Conservation (phyloP, 53 echinoderm and acorn worm species). For the Mesocentrotus franciscanus region DNA sequence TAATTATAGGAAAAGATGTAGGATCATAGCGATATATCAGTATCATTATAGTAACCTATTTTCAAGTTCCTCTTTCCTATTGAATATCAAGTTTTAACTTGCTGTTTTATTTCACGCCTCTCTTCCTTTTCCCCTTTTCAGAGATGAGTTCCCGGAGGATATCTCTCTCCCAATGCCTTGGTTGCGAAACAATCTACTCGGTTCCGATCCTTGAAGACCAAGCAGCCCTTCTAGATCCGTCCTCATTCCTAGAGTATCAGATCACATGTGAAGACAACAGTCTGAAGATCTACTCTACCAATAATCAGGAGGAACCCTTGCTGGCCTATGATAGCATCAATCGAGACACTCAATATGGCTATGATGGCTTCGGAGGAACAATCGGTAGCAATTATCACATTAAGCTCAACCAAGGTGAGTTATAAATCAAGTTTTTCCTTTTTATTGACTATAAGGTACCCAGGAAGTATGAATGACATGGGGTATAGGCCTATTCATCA, state of each 20-base stretch:
- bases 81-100: too few species aligned
- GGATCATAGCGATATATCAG: too few species aligned
- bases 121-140: not conserved
- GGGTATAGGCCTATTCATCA: too few species aligned
- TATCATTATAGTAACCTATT: too few species aligned
- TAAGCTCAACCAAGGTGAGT: not conserved
- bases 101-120: not conserved
- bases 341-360: not conserved
- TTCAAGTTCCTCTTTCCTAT: too few species aligned
- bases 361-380: conserved; percentile 1
- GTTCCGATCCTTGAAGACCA: not conserved
- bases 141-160: conserved; percentile 6
- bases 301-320: not conserved
- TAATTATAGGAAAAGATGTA: too few species aligned
- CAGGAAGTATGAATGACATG: not conserved
- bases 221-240: not conserved
- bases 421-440: too few species aligned
- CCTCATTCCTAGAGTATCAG: not conserved
- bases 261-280: not conserved
- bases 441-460: too few species aligned
- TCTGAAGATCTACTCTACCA: not conserved
- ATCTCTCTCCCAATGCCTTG: not conserved
- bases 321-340: not conserved
- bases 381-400: conserved; percentile 11
- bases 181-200: not conserved